Percentiles rank a stretch among this genome's conserved stretches.
phyloP scores from a whole-genome alignment of 2,113 vertebrate species.

The Oryzias melastigma region DNA sequence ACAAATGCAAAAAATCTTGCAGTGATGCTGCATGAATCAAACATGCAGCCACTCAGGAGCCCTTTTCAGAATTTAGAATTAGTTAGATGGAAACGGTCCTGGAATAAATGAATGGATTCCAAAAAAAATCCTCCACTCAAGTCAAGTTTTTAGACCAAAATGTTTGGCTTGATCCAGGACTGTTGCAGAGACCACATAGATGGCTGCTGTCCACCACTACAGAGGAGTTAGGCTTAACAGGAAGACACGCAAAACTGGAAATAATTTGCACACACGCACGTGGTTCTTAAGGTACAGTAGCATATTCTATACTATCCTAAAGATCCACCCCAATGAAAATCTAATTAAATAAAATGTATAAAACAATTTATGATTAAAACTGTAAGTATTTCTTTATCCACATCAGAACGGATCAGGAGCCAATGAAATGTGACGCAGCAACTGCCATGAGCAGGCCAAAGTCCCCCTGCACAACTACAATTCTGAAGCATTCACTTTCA shows the following conservation, averaged over 20 bases:
- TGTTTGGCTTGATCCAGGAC: constrained; percentile 20
- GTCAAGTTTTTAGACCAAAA: constrained; percentile 26
- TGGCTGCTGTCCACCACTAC: constrained; percentile 4
- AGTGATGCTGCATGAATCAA: constrained; percentile 12
- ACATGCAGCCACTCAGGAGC: constrained; percentile 19
- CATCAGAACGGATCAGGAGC: no score
- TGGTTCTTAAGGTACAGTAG: constrained; percentile 1
- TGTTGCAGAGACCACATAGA: constrained; percentile 28
- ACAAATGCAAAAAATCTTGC: constrained; percentile 25
- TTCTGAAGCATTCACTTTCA: no score
- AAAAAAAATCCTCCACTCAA: constrained; percentile 29
- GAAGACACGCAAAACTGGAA: constrained; percentile 9
- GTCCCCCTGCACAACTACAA: no score
- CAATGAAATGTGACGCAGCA: no score
- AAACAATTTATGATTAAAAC: no score
- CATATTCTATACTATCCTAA: no score
- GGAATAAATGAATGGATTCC: constrained; percentile 18
- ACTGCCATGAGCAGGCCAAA: no score
- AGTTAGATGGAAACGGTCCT: constrained; percentile 11
- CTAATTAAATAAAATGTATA: no score
- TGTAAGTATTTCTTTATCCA: no score
- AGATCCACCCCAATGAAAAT: no score
- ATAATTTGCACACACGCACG: constrained; percentile 23
- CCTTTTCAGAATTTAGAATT: neutral
- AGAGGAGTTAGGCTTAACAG: constrained; percentile 8